Evolutionary conservation across 2,888 invertebrate genomes (phyloP), one percentile per base, ranked within the genome.

Genomic region (Omphaloscelis lunosa): DNA sequence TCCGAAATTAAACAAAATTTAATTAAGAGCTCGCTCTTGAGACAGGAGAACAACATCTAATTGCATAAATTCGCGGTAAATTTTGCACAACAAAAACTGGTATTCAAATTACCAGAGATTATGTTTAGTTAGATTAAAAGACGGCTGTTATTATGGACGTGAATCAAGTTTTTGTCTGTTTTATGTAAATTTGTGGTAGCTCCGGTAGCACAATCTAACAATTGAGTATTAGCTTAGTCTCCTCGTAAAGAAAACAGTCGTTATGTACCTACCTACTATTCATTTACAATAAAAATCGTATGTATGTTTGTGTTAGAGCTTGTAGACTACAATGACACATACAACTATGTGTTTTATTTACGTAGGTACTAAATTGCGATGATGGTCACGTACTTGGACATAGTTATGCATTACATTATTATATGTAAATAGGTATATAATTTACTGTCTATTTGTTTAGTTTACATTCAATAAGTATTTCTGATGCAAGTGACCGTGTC

Each of bases 21-120:
- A 87, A 88, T 89, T 88, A 87, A 89, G 84, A 84, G 79, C 83
- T 87, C 75, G 80, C 71, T 63, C 61, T 80, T 45, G 66, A 27
- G 77, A 80, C 79, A 59, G 73, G 45, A 67, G 75, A 78, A 72
- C 65, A 72, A 63, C 76, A 80, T 70, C 75, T 82, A 84, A 88
- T 84, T 86, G 84, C 75, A 89, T 89, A 88, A 86, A 87, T 84
- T 86, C 75, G 72, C 82, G 41, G 80, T 87, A 80, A 87, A 85
- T 84, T 83, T 83, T 76, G 70, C 56, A 20, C 65, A 82, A 83
- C 83, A 79, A 87, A 85, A 88, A 89, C 88, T 79, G 79, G 86
- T 89, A 84, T 84, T 75, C 66, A 88, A 86, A 88, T 86, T 78
- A 87, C 70, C 75, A 48, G 73, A 78, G 79, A 85, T 89, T 79